These are phyloP conservation scores for Bedellia somnulentella DNA, from an alignment of 2,888 invertebrate species.

Conservation along the genomic window DNA sequence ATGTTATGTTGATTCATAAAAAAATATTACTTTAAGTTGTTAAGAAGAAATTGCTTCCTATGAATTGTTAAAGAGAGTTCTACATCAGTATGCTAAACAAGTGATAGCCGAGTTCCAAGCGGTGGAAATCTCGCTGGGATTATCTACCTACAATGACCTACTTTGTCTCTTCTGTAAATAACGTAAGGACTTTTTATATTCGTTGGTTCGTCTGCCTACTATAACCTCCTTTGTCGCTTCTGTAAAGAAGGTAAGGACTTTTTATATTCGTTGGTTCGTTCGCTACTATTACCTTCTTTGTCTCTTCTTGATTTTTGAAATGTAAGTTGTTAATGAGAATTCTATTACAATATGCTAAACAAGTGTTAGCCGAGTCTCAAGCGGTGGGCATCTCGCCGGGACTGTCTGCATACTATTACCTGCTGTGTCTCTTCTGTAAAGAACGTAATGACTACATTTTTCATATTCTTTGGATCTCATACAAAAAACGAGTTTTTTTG, in stretches of 20 bases:
- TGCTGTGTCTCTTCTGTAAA: conserved; percentile 70
- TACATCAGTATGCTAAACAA: conserved; percentile 34
- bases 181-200: conserved; percentile 56
- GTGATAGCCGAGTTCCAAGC: conserved; percentile 42
- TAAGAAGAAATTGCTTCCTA: no score
- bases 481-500: no score
- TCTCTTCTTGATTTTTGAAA: no score
- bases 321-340: no score
- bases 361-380: conserved; percentile 42
- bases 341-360: conserved; percentile 31
- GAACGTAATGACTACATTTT: no score
- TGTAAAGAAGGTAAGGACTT: conserved; percentile 67
- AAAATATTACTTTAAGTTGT: no score
- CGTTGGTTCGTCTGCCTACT: conserved; percentile 76
- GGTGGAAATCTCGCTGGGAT: conserved; percentile 70
- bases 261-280: conserved; percentile 69
- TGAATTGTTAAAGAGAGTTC: no score
- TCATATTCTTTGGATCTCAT: no score
- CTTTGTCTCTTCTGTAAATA: conserved; percentile 72
- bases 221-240: conserved; percentile 69
- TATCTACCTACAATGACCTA: conserved; percentile 75
- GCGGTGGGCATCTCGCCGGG: conserved; percentile 70
- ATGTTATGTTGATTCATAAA: no score
- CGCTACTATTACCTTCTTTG: conserved; percentile 72
- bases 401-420: conserved; percentile 73